Evolutionary conservation across 2,797 vertebrate genomes (phyloP), one percentile per base, ranked within the genome.

Genomic region (Cirrhinus molitorella): DNA sequence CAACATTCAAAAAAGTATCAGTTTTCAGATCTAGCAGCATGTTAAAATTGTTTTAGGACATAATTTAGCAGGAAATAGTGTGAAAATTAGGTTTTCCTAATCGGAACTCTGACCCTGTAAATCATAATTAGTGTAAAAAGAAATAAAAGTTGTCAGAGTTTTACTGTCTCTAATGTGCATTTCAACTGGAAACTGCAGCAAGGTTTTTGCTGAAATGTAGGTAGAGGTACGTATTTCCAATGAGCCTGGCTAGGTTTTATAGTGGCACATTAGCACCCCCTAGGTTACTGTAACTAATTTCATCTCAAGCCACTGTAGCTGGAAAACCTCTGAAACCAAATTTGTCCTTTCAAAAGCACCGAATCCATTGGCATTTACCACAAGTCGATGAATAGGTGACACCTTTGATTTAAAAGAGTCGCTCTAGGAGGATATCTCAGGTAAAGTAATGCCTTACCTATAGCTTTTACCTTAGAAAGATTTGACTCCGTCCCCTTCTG

Each of bases 401-500:
- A 34, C 23, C n/a, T 83, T 49, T 83, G 37, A 67, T 75, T 81
- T 67, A 53, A 82, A 71, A 75, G 47, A 73, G 31, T 67, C 34
- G 31, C 59, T 81, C 70, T 73, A 73, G 43, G 25, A 75, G 51
- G 49, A 83, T 47, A 80, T 61, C 73, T 85, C 84, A 81, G 74
- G 74, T 85, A 70, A 80, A 74, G 59, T 77, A 37, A 37, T 77
- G 84, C 72, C 85, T 83, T 86, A 75, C 70, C 45, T 25, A 76
- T 28, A 65, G 81, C 80, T 83, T 68, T 86, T 75, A 81, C 80
- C 79, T 37, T 81, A 82, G 76, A 53, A 74, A 85, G 80, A 80
- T 85, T 91, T 87, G 90, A 79, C 87, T 91, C 90, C 91, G 84
- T 90, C 88, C 91, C 90, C 90, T 91, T 90, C 92, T 92, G 74